These are phyloP conservation scores for Bufotes viridis DNA, from an alignment of 2,797 vertebrate genomes.

Conservation along the genomic window DNA sequence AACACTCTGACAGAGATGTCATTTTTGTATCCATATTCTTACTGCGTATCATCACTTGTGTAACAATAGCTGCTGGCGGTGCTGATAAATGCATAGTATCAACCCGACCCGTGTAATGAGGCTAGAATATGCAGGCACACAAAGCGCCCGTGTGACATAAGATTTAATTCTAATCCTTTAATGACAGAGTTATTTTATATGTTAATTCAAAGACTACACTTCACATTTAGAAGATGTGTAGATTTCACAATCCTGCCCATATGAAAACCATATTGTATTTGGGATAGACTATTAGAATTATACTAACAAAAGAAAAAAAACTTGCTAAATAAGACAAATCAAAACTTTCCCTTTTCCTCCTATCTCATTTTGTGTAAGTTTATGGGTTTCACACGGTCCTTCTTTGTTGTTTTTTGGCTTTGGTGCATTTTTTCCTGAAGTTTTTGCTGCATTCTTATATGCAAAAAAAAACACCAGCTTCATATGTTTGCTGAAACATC, in stretches of 20 bases:
- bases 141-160: neutral
- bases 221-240: neutral
- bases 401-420: no score
- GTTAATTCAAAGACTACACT: slow-evolving; percentile 8
- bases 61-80: slow-evolving; percentile 10
- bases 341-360: neutral
- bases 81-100: slow-evolving; percentile 2
- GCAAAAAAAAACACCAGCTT: no score
- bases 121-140: neutral
- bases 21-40: neutral
- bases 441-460: no score
- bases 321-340: neutral
- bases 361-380: neutral
- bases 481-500: no score
- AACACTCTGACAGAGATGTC: neutral
- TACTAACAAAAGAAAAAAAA: neutral
- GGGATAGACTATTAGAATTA: neutral
- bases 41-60: neutral
- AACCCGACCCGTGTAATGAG: neutral
- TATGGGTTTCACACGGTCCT: no score
- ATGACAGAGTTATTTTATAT: slow-evolving; percentile 25
- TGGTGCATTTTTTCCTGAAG: no score
- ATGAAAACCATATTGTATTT: neutral
- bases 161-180: slow-evolving; percentile 2
- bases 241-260: neutral